These are phyloP conservation scores for Caenorhabditis auriculariae DNA, from an alignment of 2,888 invertebrate species.

Conservation along the genomic window DNA sequence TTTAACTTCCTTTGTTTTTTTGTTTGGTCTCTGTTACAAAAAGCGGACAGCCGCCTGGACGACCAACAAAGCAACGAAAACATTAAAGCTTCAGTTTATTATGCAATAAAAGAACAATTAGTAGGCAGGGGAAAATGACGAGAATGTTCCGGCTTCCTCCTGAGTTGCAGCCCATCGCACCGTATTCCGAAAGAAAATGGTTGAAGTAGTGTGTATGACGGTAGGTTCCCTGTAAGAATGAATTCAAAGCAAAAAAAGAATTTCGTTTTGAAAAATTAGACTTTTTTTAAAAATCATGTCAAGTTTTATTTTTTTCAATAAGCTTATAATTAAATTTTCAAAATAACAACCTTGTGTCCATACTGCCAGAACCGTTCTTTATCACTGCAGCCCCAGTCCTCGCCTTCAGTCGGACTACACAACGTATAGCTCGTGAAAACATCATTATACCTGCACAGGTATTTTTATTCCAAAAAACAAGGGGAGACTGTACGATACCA, in stretches of 20 bases:
- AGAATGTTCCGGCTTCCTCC: too few relatives aligned
- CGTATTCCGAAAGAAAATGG: conserved; percentile 36
- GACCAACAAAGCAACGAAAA: background rate
- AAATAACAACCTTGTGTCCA: conserved; percentile 19
- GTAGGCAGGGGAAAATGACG: too few relatives aligned
- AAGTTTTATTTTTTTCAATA: background rate
- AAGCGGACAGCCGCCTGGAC: too few relatives aligned
- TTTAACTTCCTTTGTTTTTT: too few relatives aligned
- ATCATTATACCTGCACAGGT: conserved; percentile 31
- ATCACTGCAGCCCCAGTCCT: conserved; percentile 39
- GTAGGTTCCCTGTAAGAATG: conserved; percentile 23
- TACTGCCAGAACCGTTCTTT: conserved; percentile 33
- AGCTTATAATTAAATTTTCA: background rate
- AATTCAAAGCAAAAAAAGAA: background rate
- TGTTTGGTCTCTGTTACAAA: too few relatives aligned
- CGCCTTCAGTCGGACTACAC: conserved; percentile 29
- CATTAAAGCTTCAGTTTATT: background rate
- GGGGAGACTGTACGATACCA: conserved; percentile 16
- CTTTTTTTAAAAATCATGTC: too few relatives aligned
- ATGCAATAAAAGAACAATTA: background rate
- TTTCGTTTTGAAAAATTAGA: too few relatives aligned
- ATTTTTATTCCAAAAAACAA: background rate
- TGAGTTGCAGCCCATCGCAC: conserved; percentile 27
- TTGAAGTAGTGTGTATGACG: conserved; percentile 41
- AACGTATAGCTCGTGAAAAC: conserved; percentile 24